Conservation (phyloP, 2,797 vertebrate genomes). For the Pipistrellus pygmaeus region DNA sequence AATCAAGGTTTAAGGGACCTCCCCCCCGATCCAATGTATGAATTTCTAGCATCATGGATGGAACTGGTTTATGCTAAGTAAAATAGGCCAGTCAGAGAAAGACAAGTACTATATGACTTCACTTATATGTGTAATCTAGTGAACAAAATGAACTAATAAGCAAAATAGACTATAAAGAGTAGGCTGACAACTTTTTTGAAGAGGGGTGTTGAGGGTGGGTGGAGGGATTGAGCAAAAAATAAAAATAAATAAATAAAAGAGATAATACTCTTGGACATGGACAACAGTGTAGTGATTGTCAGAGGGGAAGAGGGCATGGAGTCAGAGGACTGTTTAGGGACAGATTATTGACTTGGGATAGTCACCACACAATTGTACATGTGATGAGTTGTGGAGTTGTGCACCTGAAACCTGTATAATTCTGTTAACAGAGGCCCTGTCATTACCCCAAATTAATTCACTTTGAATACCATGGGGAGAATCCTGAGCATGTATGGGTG, state of each 20-base stretch:
- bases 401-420: not conserved
- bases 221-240: not conserved
- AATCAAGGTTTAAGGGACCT: no score
- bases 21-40: rapidly evolving
- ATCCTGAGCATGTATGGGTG: not conserved
- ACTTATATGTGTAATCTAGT: not conserved
- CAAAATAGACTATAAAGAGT: not conserved
- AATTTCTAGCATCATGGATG: not conserved
- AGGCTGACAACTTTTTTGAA: not conserved
- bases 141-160: not conserved
- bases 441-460: not conserved
- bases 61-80: not conserved
- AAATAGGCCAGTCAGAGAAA: not conserved
- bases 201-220: not conserved
- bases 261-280: not conserved
- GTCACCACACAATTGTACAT: not conserved
- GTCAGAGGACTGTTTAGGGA: not conserved
- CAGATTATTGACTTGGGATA: not conserved
- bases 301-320: not conserved
- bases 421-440: not conserved
- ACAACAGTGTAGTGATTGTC: not conserved
- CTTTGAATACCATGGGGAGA: not conserved
- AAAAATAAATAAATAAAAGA: not conserved
- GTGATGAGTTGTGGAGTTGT: not conserved
- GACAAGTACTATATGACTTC: not conserved